phyloP scores from a whole-genome alignment of 2,113 vertebrate species.

The Lagopus muta region DNA sequence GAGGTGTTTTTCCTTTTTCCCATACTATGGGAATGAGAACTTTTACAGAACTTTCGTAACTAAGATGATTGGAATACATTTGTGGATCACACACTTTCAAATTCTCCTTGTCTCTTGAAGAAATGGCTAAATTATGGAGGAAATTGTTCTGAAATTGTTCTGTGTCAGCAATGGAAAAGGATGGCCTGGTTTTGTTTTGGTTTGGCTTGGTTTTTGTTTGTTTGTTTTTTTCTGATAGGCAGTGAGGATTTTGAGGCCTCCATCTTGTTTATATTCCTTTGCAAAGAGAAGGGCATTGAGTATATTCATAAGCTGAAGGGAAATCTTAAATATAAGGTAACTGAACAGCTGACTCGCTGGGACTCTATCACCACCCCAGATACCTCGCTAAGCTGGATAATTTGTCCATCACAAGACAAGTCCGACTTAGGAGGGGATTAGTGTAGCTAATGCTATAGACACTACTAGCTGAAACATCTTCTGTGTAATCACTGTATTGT shows the following conservation, averaged over 20 bases:
- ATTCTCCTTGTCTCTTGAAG: background rate
- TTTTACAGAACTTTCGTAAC: background rate
- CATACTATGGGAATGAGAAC: background rate
- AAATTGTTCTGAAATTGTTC: background rate
- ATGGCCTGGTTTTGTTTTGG: background rate
- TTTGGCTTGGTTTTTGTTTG: background rate
- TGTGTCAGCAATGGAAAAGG: background rate
- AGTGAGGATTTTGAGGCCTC: background rate
- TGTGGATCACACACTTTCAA: background rate
- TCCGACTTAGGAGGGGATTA: conserved; percentile 36
- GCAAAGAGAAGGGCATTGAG: fast-evolving
- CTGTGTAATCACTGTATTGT: background rate
- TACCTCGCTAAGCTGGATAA: conserved; percentile 42
- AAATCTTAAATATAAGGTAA: background rate
- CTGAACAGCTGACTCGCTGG: background rate
- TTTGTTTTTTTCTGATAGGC: background rate
- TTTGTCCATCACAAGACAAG: conserved; percentile 51
- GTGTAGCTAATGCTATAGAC: conserved; percentile 18
- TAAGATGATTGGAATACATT: background rate
- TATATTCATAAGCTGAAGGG: background rate
- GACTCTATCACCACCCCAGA: background rate
- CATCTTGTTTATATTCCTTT: background rate
- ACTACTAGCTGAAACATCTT: background rate
- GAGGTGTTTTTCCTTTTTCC: fast-evolving
- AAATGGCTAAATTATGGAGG: background rate